phyloP scores from a whole-genome alignment of 1,140 invertebrate genomes.

The Drosophila pandora region DNA sequence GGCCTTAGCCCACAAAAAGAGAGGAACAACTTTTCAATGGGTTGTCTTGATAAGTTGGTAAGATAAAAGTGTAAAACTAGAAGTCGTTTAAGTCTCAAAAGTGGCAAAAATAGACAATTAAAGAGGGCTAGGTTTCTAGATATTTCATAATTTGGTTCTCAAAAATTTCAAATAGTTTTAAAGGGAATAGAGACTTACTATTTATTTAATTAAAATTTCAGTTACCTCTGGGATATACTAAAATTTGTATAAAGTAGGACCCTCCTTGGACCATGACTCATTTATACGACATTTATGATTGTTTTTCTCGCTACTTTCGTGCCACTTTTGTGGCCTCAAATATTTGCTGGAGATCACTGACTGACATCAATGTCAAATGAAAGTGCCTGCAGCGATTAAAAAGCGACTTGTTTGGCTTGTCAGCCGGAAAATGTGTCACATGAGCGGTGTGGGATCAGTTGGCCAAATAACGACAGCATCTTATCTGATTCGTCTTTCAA shows the following conservation, averaged over 20 bases:
- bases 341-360: conserved; percentile 41
- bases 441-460: conserved; percentile 33
- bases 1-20: conserved; percentile 31
- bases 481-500: conserved; percentile 28
- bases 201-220: too few species aligned
- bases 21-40: conserved; percentile 4
- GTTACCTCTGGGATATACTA: too few species aligned
- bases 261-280: conserved; percentile 27
- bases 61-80: conserved; percentile 4
- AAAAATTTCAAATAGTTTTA: too few species aligned
- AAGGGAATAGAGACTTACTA: too few species aligned
- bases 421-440: conserved; percentile 42
- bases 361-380: conserved; percentile 44
- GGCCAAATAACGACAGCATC: conserved; percentile 8
- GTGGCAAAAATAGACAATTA: neutral
- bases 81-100: neutral
- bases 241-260: conserved; percentile 1
- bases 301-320: conserved; percentile 17
- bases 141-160: too few species aligned
- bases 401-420: conserved; percentile 39
- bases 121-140: neutral
- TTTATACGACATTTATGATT: conserved; percentile 34
- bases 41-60: neutral
- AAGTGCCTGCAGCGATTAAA: conserved; percentile 41
- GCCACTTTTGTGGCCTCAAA: conserved; percentile 19